These are phyloP conservation scores for Sebastes glaucus DNA, from an alignment of 2,797 vertebrate genomes.

Conservation along the genomic window DNA sequence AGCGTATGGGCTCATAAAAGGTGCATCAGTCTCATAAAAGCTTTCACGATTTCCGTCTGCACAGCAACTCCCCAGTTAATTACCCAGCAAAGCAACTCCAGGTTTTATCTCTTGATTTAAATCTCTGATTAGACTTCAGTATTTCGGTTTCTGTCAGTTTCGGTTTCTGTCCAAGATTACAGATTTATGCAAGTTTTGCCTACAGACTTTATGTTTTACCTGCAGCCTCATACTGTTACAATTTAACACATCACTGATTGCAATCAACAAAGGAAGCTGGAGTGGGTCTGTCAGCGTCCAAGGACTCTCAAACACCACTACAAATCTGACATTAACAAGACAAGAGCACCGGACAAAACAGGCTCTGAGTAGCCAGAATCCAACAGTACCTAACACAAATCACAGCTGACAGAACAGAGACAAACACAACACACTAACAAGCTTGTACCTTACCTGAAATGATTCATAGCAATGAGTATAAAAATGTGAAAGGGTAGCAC, in stretches of 20 bases:
- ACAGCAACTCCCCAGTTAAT: slow-evolving; percentile 9
- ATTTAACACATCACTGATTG: not conserved
- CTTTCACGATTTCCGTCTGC: not conserved
- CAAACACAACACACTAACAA: slow-evolving; percentile 1
- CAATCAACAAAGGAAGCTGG: slow-evolving; percentile 20
- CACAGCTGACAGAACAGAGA: slow-evolving; percentile 18
- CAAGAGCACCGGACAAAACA: not conserved
- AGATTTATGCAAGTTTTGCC: not conserved
- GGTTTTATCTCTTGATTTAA: slow-evolving; percentile 28
- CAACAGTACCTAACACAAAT: slow-evolving; percentile 8
- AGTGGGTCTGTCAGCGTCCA: slow-evolving; percentile 6
- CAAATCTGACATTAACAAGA: slow-evolving; percentile 22
- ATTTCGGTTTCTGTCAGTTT: not conserved
- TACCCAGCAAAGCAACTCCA: not conserved
- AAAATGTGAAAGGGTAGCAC: too few species aligned
- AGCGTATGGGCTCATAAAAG: slow-evolving; percentile 2
- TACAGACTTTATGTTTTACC: not conserved
- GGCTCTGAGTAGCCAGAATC: not conserved
- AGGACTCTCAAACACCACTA: not conserved
- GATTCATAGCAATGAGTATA: slow-evolving; percentile 8
- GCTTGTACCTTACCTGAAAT: not conserved
- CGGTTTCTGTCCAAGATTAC: not conserved
- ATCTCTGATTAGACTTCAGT: slow-evolving; percentile 19
- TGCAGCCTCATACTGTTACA: not conserved
- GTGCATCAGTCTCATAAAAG: not conserved